Conservation (phyloP, 2,113 vertebrate genomes). For the Excalfactoria chinensis region DNA sequence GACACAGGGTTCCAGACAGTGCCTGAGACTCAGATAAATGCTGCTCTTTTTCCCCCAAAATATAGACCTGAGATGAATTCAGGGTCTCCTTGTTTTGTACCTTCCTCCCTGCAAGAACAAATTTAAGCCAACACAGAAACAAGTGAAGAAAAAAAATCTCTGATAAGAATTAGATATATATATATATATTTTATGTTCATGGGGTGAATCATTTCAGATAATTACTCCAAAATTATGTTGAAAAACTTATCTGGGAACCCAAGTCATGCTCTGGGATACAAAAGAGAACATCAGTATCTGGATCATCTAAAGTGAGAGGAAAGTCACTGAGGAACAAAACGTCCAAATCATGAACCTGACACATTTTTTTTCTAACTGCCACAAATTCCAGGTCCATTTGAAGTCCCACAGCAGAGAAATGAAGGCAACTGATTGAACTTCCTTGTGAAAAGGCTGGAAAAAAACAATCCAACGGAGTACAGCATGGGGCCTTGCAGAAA, state of each 20-base stretch:
- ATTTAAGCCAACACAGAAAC: not conserved
- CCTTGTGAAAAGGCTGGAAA: conserved; percentile 36
- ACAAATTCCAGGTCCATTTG: conserved; percentile 61
- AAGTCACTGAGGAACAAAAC: conserved; percentile 38
- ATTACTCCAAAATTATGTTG: not conserved
- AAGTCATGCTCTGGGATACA: not conserved
- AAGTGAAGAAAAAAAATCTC: not conserved
- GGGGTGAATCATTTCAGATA: not conserved
- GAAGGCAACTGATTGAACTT: conserved; percentile 28
- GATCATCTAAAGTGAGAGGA: conserved; percentile 9
- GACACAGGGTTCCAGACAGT: not conserved
- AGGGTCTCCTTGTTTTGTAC: not conserved
- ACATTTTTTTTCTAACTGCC: conserved; percentile 24
- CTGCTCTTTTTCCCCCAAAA: not conserved
- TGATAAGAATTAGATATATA: not conserved
- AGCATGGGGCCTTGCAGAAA: conserved; percentile 23
- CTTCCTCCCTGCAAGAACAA: not conserved
- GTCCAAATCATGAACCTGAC: conserved; percentile 47
- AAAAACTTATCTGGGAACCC: not conserved
- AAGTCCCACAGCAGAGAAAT: conserved; percentile 61
- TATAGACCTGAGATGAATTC: not conserved
- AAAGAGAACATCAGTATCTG: conserved; percentile 41
- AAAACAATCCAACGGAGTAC: conserved; percentile 19
- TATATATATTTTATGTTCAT: not conserved
- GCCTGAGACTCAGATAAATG: not conserved